These are phyloP conservation scores for Manis crassicaudata DNA, from an alignment of 2,797 vertebrate genomes.

Conservation along the genomic window DNA sequence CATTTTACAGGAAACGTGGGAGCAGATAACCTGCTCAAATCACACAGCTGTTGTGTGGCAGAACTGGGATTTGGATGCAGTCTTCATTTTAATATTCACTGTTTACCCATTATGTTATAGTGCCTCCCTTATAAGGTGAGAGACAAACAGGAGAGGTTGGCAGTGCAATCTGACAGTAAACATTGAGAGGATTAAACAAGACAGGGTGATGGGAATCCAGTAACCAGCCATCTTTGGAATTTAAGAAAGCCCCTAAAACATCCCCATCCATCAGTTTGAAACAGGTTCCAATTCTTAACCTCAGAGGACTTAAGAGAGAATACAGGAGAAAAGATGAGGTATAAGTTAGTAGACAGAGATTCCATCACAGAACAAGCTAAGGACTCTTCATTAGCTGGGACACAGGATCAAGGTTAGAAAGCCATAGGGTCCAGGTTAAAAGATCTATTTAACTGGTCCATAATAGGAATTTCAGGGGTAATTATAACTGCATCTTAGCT, in stretches of 20 bases:
- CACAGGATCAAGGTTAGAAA: not conserved
- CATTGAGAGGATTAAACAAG: not conserved
- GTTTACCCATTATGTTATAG: not conserved
- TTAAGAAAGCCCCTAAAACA: not conserved
- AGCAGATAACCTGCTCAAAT: not conserved
- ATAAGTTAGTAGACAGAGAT: not conserved
- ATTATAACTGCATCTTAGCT: not conserved
- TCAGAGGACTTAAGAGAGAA: not conserved
- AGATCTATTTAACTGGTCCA: not conserved
- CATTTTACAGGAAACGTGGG: not conserved
- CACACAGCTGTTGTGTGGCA: not conserved
- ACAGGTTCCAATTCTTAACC: not conserved
- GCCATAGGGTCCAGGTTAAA: not conserved
- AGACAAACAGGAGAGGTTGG: not conserved
- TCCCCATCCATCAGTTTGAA: not conserved
- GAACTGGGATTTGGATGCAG: not conserved
- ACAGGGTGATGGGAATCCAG: not conserved
- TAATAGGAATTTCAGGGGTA: not conserved
- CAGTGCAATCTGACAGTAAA: not conserved
- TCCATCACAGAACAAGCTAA: not conserved
- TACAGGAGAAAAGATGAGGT: not conserved
- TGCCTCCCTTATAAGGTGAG: not conserved
- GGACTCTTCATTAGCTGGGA: not conserved
- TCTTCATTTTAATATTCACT: not conserved
- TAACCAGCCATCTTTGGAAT: not conserved